phyloP scores from a whole-genome alignment of 2,888 invertebrate genomes.

The Mechanitis messenoides region DNA sequence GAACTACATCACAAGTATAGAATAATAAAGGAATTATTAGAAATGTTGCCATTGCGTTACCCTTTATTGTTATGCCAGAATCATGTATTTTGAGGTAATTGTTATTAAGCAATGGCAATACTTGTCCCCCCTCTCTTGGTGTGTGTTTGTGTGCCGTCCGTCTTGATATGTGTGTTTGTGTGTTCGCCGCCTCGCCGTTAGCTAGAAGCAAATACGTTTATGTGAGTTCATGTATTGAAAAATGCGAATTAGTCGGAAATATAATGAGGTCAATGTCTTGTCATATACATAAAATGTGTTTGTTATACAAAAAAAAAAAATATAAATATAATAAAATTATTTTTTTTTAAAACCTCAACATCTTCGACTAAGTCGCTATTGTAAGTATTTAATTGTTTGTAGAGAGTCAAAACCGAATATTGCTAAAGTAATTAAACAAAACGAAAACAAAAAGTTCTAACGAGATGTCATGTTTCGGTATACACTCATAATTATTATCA shows the following conservation, averaged over 20 bases:
- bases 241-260: conserved; percentile 30
- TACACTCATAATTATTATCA: conserved; percentile 16
- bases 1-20: conserved; percentile 67
- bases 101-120: conserved; percentile 52
- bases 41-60: conserved; percentile 51
- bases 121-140: conserved; percentile 53
- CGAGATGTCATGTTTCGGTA: conserved; percentile 17
- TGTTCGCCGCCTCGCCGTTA: conserved; percentile 69
- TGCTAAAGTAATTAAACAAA: conserved; percentile 20
- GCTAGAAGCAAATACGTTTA: conserved; percentile 71
- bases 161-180: conserved; percentile 75
- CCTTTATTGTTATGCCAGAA: conserved; percentile 22
- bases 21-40: conserved; percentile 65
- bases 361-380: conserved; percentile 25
- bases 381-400: conserved; percentile 24
- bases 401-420: conserved; percentile 18
- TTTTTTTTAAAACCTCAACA: conserved; percentile 6
- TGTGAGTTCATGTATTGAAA: conserved; percentile 56
- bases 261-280: neutral
- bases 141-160: conserved; percentile 70
- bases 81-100: conserved; percentile 20
- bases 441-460: conserved; percentile 12
- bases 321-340: neutral
- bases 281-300: neutral
- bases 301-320: neutral